Conservation (phyloP, 2,797 vertebrate species). For the Macrochelys suwanniensis region DNA sequence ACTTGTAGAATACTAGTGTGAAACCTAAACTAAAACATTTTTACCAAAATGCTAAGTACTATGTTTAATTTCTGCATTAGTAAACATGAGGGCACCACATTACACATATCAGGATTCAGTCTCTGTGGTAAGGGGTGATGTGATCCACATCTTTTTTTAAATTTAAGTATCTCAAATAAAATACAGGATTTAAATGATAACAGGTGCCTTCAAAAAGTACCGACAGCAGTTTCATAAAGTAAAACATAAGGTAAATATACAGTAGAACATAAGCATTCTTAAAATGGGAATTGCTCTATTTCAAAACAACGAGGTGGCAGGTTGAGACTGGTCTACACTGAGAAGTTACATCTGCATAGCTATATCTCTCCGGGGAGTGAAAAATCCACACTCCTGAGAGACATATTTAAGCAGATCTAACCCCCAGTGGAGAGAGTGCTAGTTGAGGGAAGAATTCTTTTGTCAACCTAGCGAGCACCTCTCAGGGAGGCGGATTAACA, state of each 20-base stretch:
- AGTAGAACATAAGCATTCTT: not conserved
- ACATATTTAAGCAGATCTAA: not conserved
- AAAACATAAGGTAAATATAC: rapidly evolving
- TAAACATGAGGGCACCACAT: not conserved
- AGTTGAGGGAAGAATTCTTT: not conserved
- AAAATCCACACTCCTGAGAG: not conserved
- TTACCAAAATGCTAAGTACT: not conserved
- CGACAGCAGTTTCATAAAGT: not conserved
- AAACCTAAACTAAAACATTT: not conserved
- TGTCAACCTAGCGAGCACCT: not conserved
- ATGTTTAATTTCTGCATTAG: not conserved
- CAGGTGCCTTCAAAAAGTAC: not conserved
- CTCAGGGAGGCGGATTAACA: not conserved
- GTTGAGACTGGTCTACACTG: not conserved
- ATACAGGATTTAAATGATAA: not conserved
- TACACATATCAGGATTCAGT: not conserved
- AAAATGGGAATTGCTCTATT: not conserved
- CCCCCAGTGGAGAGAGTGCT: not conserved
- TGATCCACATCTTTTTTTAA: not conserved
- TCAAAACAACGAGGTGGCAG: not conserved
- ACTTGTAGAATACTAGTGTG: not conserved
- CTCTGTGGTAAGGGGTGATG: not conserved
- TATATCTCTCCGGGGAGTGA: not conserved
- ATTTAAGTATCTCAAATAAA: no score
- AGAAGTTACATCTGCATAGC: not conserved